Percentiles rank a stretch among this genome's conserved stretches.
phyloP scores from a whole-genome alignment of 2,888 invertebrate species.

The Hypomecis punctinalis region DNA sequence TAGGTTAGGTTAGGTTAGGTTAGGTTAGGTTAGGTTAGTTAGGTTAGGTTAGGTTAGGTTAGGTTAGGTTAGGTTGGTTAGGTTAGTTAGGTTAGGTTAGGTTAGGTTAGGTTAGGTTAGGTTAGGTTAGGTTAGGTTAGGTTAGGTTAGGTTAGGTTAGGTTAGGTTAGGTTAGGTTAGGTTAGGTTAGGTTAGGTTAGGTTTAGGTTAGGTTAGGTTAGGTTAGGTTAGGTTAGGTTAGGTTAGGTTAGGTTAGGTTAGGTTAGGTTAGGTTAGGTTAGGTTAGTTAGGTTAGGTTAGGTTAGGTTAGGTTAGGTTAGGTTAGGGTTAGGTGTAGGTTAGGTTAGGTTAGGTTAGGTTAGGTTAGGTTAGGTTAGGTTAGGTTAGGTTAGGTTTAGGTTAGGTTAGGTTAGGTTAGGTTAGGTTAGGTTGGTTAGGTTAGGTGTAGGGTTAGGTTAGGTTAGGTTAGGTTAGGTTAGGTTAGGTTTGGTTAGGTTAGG shows the following conservation, averaged over 20 bases:
- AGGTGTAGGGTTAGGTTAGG: conserved; percentile 1
- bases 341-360: conserved; percentile 5
- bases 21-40: conserved; percentile 5
- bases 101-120: conserved; percentile 5
- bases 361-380: conserved; percentile 5
- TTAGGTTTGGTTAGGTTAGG: conserved; percentile 3
- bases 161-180: conserved; percentile 5
- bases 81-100: conserved; percentile 5
- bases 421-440: conserved; percentile 3
- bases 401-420: conserved; percentile 5
- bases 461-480: conserved; percentile 5
- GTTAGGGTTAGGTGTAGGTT: too few species aligned
- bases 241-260: conserved; percentile 5
- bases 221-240: conserved; percentile 5
- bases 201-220: conserved; percentile 5
- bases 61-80: conserved; percentile 5
- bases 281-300: neutral
- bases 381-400: conserved; percentile 5
- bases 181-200: conserved; percentile 5
- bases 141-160: conserved; percentile 5
- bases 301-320: conserved; percentile 5
- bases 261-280: conserved; percentile 5
- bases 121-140: conserved; percentile 5
- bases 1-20: conserved; percentile 5
- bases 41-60: conserved; percentile 5